These are phyloP conservation scores for Suillia variegata DNA, from an alignment of 2,888 invertebrate genomes.

Conservation along the genomic window DNA sequence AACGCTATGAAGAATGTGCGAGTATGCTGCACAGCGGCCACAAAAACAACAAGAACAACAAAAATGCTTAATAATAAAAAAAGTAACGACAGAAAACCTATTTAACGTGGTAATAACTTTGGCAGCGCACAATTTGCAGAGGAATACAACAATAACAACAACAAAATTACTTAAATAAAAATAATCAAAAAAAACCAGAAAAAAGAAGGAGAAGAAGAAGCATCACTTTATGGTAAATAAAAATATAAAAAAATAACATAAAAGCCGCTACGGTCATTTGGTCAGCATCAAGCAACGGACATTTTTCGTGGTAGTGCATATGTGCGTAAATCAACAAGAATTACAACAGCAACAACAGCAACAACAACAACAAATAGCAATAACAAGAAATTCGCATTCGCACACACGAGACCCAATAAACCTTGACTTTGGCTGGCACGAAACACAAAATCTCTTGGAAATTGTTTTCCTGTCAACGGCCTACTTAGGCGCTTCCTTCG, in stretches of 20 bases:
- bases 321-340: no score
- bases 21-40: no score
- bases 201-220: no score
- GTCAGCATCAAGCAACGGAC: background rate
- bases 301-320: no score
- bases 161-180: no score
- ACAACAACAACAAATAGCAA: background rate
- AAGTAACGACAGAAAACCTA: background rate
- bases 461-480: constrained; percentile 43
- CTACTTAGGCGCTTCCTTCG: constrained; percentile 41
- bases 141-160: no score
- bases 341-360: background rate
- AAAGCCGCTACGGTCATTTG: constrained; percentile 5
- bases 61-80: no score
- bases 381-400: no score
- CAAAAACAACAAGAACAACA: no score
- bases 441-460: constrained; percentile 13
- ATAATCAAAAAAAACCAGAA: no score
- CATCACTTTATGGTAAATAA: no score
- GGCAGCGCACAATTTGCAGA: background rate
- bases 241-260: background rate
- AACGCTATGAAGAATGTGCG: no score
- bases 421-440: constrained; percentile 49
- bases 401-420: constrained; percentile 23
- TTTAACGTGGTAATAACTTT: constrained; percentile 11